Evolutionary conservation across 2,797 vertebrate genomes (phyloP), one percentile per base, ranked within the genome.

Genomic region (Acanthurus tractus): DNA sequence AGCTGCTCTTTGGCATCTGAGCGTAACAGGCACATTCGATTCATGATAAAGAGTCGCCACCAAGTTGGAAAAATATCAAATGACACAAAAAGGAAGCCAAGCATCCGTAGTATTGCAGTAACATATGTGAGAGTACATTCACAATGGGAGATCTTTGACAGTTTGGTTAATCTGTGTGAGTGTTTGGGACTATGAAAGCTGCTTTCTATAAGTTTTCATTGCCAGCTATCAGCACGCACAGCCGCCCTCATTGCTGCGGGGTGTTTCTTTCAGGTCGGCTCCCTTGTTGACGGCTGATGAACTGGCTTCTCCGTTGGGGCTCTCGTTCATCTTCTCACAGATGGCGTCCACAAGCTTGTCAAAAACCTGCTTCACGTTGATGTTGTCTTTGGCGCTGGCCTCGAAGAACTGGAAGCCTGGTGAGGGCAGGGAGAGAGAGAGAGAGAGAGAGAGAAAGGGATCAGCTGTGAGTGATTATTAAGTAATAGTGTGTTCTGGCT

Each of bases 331-430:
- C 92, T 96, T 97, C 76, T 96, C 95, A 0, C 96, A 98, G 92
- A 98, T 97, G 79, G 96, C 82, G 12, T 98, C 97, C 63, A 97
- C 97, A 52, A 98, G 93, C 52, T 92, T 94, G 76, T 98, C 97
- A 5, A 98, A 97, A 45, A 96, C 96, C 90, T 98, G 96, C 87
- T 97, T 97, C 85, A 98, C 97, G 0, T 98, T 97, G 70, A 97
- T 85, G 87, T 96, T 97, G 87, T 97, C 97, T 90, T 98, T 98
- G 58, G 97, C 97, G 0, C 97, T 97, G 63, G 96, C 95, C 87
- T 98, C 97, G 0, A 97, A 97, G 93, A 98, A 97, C 88, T 96
- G 95, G 54, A 97, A 98, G 20, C 96, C 97, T 97, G 84, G 18
- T 46, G 45, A 54, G 29, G 38, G 42, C 38, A 46, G 11, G 34